Conservation (phyloP, 92 coral and sea anemone species). For the Parazoanthus atlanticus region DNA sequence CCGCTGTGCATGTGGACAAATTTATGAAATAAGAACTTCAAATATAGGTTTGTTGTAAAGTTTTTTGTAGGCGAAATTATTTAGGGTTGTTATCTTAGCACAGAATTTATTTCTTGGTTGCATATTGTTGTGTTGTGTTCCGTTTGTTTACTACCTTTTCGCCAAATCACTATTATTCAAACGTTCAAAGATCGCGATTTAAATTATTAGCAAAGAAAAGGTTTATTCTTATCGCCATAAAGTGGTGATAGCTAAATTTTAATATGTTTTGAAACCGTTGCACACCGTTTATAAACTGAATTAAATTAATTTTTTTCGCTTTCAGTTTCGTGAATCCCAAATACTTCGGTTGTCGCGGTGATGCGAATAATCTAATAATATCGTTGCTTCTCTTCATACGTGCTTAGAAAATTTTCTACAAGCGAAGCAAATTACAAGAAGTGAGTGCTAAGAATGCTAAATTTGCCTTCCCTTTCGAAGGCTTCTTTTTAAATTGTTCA, state of each 20-base stretch:
- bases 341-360: constrained; percentile 46
- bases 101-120: constrained; percentile 55
- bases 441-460: constrained; percentile 21
- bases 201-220: constrained; percentile 75
- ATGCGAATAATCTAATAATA: constrained; percentile 25
- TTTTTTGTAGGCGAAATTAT: constrained; percentile 77
- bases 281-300: constrained; percentile 31
- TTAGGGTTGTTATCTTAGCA: constrained; percentile 77
- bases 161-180: constrained; percentile 68
- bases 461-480: constrained; percentile 20
- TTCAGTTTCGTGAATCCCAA: constrained; percentile 28
- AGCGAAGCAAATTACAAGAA: constrained; percentile 38
- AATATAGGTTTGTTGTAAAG: constrained; percentile 78
- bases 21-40: constrained; percentile 72
- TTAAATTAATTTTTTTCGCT: constrained; percentile 42
- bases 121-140: constrained; percentile 81
- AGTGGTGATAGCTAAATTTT: constrained; percentile 13
- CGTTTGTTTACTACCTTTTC: constrained; percentile 85
- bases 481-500: constrained; percentile 67
- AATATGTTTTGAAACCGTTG: constrained; percentile 31
- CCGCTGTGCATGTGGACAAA: constrained; percentile 51
- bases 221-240: constrained; percentile 19
- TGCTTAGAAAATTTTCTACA: constrained; percentile 36
- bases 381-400: constrained; percentile 45
- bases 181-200: constrained; percentile 74